Percentiles rank a stretch among this genome's conserved stretches.
Evolutionary conservation across 2,888 invertebrate species (phyloP).

Genomic region (Microplitis deprimator): DNA sequence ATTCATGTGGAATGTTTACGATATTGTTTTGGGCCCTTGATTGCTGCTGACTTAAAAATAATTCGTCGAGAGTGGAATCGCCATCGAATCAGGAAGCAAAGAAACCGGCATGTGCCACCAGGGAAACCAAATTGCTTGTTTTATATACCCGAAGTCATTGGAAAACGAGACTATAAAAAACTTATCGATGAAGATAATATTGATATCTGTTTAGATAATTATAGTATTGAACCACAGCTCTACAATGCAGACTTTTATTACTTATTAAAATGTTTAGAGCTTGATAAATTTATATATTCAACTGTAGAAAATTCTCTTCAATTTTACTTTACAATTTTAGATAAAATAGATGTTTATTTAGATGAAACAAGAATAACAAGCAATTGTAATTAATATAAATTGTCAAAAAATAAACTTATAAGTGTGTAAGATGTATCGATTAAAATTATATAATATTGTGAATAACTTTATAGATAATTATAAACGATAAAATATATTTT

Average conservation of each 20-base stretch:
- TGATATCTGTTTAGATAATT: constrained; percentile 4
- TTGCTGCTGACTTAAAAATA: constrained; percentile 33
- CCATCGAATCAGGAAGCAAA: constrained; percentile 38
- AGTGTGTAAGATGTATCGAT: not conserved
- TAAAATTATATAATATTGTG: too few species aligned
- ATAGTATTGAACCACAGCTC: not conserved
- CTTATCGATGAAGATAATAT: not conserved
- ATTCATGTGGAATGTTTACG: constrained; percentile 36
- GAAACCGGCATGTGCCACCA: not conserved
- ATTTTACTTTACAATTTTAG: too few species aligned
- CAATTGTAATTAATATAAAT: not conserved
- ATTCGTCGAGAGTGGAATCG: constrained; percentile 37
- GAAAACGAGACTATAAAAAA: constrained; percentile 9
- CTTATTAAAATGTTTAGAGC: not conserved
- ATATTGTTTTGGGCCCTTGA: constrained; percentile 40
- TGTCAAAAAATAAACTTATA: not conserved
- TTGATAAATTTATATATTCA: not conserved
- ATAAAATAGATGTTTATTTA: too few species aligned
- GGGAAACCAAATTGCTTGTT: constrained; percentile 38
- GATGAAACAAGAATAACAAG: not conserved
- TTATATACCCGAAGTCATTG: constrained; percentile 26
- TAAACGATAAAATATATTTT: too few species aligned
- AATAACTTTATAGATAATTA: too few species aligned
- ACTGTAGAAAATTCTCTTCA: not conserved
- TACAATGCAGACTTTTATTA: not conserved